phyloP scores from a whole-genome alignment of 2,797 vertebrate species.

The Neostethus bicornis region DNA sequence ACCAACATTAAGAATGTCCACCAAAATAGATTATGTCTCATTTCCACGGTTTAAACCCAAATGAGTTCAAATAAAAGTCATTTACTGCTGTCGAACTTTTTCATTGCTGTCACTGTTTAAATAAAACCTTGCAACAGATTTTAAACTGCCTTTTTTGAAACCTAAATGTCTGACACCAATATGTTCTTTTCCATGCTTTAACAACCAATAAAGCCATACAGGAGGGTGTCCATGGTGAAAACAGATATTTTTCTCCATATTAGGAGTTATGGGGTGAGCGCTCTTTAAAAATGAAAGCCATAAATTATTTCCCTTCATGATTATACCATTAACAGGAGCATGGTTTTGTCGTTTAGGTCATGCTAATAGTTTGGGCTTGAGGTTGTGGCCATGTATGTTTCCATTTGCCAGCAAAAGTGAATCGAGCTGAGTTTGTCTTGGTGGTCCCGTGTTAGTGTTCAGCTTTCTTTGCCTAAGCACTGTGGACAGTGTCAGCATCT shows the following conservation, averaged over 20 bases:
- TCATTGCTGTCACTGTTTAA: constrained; percentile 64
- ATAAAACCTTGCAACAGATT: constrained; percentile 69
- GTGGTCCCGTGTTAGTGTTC: constrained; percentile 62
- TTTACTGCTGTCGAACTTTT: constrained; percentile 63
- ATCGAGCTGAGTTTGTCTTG: constrained; percentile 54
- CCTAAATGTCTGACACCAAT: constrained; percentile 84
- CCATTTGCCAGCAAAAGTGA: constrained; percentile 45
- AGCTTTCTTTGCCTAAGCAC: constrained; percentile 54
- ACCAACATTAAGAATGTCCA: constrained; percentile 56
- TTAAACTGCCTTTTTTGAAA: constrained; percentile 74
- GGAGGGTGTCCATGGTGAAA: constrained; percentile 78
- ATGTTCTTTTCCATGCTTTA: constrained; percentile 83
- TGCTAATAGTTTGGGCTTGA: constrained; percentile 78
- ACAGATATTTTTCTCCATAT: constrained; percentile 82
- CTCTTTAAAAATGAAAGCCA: constrained; percentile 83
- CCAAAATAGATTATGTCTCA: constrained; percentile 66
- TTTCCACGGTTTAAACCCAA: constrained; percentile 49
- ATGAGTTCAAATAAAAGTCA: constrained; percentile 54
- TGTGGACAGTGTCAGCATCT: constrained; percentile 77
- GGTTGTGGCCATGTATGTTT: constrained; percentile 64
- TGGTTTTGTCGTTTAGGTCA: constrained; percentile 82
- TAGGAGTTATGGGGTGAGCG: constrained; percentile 79
- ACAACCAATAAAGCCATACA: constrained; percentile 77
- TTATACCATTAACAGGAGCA: constrained; percentile 82
- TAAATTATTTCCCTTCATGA: constrained; percentile 80